phyloP scores from a whole-genome alignment of 1,140 invertebrate genomes.

The Pachyrhynchus sulphureomaculatus region DNA sequence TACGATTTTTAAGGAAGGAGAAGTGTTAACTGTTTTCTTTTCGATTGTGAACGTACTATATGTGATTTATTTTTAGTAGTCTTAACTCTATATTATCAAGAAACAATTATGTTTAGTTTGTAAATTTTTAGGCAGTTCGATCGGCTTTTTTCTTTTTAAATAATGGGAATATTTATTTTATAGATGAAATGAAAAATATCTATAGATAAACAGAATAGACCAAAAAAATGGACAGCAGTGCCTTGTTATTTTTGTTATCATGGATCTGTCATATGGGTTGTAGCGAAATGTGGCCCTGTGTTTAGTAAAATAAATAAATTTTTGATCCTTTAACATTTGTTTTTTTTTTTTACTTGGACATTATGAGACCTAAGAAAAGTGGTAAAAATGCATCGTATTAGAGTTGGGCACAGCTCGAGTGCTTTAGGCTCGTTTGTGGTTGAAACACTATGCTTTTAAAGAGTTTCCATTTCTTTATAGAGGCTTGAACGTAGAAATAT shows the following conservation, averaged over 20 bases:
- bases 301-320: slow-evolving; percentile 13
- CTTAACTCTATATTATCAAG: slow-evolving; percentile 11
- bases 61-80: not conserved
- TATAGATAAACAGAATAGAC: slow-evolving; percentile 20
- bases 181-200: slow-evolving; percentile 2
- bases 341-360: too few relatives aligned
- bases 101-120: slow-evolving; percentile 5
- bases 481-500: too few relatives aligned
- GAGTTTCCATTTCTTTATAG: too few relatives aligned
- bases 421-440: too few relatives aligned
- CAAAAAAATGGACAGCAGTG: slow-evolving; percentile 28
- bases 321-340: slow-evolving; percentile 1
- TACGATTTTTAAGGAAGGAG: not conserved
- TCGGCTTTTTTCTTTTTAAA: slow-evolving; percentile 1
- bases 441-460: too few relatives aligned
- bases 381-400: too few relatives aligned
- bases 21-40: not conserved
- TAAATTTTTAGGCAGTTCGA: slow-evolving; percentile 3
- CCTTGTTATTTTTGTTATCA: slow-evolving; percentile 32
- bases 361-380: too few relatives aligned
- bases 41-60: not conserved
- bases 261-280: slow-evolving; percentile 15
- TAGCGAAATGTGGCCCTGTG: slow-evolving; percentile 10
- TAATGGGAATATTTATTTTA: slow-evolving; percentile 19
- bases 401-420: too few relatives aligned